Conservation (phyloP, 2,888 invertebrate species). For the Oscheius sp. region DNA sequence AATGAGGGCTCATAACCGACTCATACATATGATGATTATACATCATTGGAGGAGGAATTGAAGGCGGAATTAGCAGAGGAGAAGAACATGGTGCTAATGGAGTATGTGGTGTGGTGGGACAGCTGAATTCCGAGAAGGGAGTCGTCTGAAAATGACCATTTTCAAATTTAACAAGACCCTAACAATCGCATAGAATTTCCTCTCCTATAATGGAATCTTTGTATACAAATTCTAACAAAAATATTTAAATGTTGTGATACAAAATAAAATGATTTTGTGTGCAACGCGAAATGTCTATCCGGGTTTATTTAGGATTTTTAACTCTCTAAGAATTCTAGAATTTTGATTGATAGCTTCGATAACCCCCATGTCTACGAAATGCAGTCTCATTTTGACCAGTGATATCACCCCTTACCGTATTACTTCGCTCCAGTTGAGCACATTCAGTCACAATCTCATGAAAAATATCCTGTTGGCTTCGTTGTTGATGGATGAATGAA, state of each 20-base stretch:
- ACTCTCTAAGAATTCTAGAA: too few relatives aligned
- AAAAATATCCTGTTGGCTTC: constrained; percentile 52
- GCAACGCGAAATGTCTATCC: too few relatives aligned
- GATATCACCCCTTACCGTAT: constrained; percentile 40
- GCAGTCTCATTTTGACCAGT: too few relatives aligned
- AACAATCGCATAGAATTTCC: too few relatives aligned
- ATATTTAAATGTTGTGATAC: too few relatives aligned
- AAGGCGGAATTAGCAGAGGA: constrained; percentile 1
- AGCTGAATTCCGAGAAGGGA: constrained; percentile 38
- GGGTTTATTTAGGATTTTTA: too few relatives aligned
- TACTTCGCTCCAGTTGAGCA: constrained; percentile 39
- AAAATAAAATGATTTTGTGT: too few relatives aligned
- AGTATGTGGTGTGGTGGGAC: constrained; percentile 36
- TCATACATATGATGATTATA: neutral
- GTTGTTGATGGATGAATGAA: neutral
- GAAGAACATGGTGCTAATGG: constrained; percentile 22
- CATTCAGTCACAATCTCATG: constrained; percentile 49
- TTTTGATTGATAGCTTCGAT: too few relatives aligned
- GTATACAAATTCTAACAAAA: too few relatives aligned
- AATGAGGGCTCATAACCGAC: constrained; percentile 15
- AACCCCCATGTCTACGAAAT: too few relatives aligned
- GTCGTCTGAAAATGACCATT: constrained; percentile 33
- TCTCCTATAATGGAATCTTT: too few relatives aligned
- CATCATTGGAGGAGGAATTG: constrained; percentile 5
- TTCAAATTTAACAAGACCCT: too few relatives aligned